A percentile compares a stretch with the other conserved stretches of the same genome.
Conservation (phyloP, 2,888 invertebrate species). For the Erynnis tages region DNA sequence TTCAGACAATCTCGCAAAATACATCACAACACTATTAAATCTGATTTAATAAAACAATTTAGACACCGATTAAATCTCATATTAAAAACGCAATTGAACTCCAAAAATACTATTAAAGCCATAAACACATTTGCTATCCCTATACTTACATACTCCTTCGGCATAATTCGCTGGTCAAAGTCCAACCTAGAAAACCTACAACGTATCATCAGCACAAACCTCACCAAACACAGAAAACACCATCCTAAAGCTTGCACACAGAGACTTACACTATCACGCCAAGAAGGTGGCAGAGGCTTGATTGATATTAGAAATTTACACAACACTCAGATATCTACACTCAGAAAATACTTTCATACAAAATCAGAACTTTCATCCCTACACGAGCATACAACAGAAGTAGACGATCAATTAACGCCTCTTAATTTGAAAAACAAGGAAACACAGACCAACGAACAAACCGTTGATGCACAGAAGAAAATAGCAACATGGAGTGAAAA, state of each 20-base stretch:
- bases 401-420: slow-evolving; percentile 22
- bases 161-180: slow-evolving; percentile 23
- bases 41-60: slow-evolving; percentile 18
- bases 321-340: slow-evolving; percentile 11
- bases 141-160: slow-evolving; percentile 23
- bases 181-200: slow-evolving; percentile 26
- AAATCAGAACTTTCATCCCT: slow-evolving; percentile 11
- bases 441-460: neutral
- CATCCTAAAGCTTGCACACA: slow-evolving; percentile 28
- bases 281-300: slow-evolving; percentile 23
- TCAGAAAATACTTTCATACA: slow-evolving; percentile 10
- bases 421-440: slow-evolving; percentile 2
- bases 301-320: slow-evolving; percentile 7
- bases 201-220: slow-evolving; percentile 20
- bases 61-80: slow-evolving; percentile 12
- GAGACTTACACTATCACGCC: slow-evolving; percentile 23
- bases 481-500: slow-evolving; percentile 12
- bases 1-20: slow-evolving; percentile 27
- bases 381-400: slow-evolving; percentile 11
- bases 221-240: slow-evolving; percentile 21
- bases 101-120: slow-evolving; percentile 14
- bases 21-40: slow-evolving; percentile 23
- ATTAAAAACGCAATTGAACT: slow-evolving; percentile 19
- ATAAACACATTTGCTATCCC: slow-evolving; percentile 26
- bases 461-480: neutral